A percentile compares a stretch with the other conserved stretches of the same genome.
Evolutionary conservation across 2,797 vertebrate species (phyloP).

Genomic region (Gymnoscopelus braueri): DNA sequence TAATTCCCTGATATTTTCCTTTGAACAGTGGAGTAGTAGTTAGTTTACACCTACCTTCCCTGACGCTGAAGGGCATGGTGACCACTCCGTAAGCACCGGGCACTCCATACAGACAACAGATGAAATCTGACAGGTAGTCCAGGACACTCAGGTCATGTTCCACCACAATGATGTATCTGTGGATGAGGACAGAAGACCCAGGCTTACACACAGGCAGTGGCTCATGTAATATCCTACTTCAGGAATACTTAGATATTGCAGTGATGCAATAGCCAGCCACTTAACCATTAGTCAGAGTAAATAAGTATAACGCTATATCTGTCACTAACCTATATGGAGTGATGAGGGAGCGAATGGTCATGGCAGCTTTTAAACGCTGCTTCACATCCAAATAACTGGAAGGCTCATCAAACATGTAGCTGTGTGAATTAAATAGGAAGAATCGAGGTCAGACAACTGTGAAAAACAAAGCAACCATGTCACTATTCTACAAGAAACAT

Average conservation of each 20-base stretch:
- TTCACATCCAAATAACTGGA: constrained; percentile 99
- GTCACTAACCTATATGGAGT: constrained; percentile 93
- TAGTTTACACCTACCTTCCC: constrained; percentile 86
- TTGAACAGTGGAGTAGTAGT: neutral
- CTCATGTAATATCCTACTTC: too few relatives aligned
- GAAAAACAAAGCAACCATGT: too few relatives aligned
- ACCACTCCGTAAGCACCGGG: constrained; percentile 98
- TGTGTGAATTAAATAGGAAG: constrained; percentile 58
- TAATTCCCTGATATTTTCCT: too few relatives aligned
- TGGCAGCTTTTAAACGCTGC: constrained; percentile 97
- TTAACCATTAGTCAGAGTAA: too few relatives aligned
- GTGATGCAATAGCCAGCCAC: too few relatives aligned
- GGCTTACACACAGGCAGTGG: neutral
- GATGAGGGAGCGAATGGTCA: constrained; percentile 97
- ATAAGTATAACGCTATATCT: neutral
- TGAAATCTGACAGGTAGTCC: constrained; percentile 99
- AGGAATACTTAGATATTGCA: too few relatives aligned
- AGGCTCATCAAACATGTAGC: constrained; percentile 99
- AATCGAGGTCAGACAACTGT: neutral
- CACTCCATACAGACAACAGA: constrained; percentile 98
- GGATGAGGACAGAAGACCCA: neutral
- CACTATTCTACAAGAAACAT: too few relatives aligned
- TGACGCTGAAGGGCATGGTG: constrained; percentile 99
- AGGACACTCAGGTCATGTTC: constrained; percentile 97
- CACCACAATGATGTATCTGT: constrained; percentile 98